Percentiles rank a stretch among this genome's conserved stretches.
These are phyloP conservation scores for Proterorhinus semilunaris DNA, from an alignment of 2,113 vertebrate species.

Conservation along the genomic window DNA sequence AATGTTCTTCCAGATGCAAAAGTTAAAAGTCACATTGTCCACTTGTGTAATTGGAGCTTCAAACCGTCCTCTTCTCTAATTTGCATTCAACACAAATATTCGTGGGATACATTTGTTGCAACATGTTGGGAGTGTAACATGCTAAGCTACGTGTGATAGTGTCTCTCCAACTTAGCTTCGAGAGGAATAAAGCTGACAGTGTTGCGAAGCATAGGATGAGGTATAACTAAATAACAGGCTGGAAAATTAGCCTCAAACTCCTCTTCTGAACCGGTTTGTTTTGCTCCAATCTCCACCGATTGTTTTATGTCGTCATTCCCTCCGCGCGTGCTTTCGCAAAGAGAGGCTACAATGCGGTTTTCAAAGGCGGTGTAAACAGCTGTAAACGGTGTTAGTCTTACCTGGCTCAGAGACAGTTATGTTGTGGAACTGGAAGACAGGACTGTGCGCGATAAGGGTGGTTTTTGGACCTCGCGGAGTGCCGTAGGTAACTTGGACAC, in stretches of 20 bases:
- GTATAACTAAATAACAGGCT: not conserved
- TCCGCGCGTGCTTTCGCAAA: not conserved
- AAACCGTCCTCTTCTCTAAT: no score
- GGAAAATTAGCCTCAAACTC: slow-evolving; percentile 1
- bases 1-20: no score
- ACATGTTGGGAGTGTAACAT: no score
- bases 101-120: no score
- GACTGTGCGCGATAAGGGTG: not conserved
- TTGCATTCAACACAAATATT: no score
- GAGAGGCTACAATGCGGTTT: accelerated
- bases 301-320: not conserved
- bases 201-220: not conserved
- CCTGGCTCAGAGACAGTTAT: slow-evolving; percentile 3
- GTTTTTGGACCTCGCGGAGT: slow-evolving; percentile 23
- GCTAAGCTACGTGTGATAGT: not conserved
- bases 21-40: no score
- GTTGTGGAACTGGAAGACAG: not conserved
- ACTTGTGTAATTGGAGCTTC: no score
- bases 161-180: not conserved
- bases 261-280: not conserved
- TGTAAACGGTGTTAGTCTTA: not conserved
- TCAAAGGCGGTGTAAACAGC: not conserved
- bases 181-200: not conserved
- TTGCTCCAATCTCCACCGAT: not conserved
- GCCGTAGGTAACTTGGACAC: slow-evolving; percentile 74